Conservation (phyloP, 1,140 invertebrate species). For the Chlorops oryzae region DNA sequence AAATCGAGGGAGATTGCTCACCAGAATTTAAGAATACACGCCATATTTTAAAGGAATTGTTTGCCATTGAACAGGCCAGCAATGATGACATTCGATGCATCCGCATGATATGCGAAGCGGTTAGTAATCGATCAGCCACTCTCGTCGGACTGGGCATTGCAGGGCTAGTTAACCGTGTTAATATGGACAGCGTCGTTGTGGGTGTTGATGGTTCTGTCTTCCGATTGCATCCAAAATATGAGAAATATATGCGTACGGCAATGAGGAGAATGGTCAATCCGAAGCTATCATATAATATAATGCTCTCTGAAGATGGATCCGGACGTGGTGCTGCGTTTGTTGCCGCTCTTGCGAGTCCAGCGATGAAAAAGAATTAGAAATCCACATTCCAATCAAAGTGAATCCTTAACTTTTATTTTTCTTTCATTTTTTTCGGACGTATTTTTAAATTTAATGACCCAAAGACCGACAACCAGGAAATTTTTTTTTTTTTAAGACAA, state of each 20-base stretch:
- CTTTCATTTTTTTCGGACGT: too few species aligned
- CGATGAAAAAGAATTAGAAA: too few species aligned
- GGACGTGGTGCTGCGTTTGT: conserved; percentile 96
- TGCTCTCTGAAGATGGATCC: conserved; percentile 97
- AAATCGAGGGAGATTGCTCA: conserved; percentile 86
- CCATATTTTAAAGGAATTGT: conserved; percentile 78
- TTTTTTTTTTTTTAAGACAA: too few species aligned
- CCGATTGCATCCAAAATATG: conserved; percentile 96
- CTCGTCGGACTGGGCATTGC: conserved; percentile 87
- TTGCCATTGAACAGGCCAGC: conserved; percentile 63
- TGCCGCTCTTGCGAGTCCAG: conserved; percentile 84
- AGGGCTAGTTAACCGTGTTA: conserved; percentile 77
- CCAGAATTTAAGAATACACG: conserved; percentile 77
- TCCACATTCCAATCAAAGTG: too few species aligned
- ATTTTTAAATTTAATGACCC: too few species aligned
- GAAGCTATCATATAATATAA: conserved; percentile 82
- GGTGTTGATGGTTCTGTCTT: conserved; percentile 98
- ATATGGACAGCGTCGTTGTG: conserved; percentile 81
- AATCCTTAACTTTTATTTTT: too few species aligned
- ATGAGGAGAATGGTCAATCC: conserved; percentile 70
- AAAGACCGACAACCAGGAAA: too few species aligned
- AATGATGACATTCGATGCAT: conserved; percentile 86
- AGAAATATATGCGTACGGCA: conserved; percentile 90
- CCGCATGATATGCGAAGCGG: conserved; percentile 84
- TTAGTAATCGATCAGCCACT: conserved; percentile 87